Conservation (phyloP, 1,140 invertebrate genomes). For the Drosophila jambulina region DNA sequence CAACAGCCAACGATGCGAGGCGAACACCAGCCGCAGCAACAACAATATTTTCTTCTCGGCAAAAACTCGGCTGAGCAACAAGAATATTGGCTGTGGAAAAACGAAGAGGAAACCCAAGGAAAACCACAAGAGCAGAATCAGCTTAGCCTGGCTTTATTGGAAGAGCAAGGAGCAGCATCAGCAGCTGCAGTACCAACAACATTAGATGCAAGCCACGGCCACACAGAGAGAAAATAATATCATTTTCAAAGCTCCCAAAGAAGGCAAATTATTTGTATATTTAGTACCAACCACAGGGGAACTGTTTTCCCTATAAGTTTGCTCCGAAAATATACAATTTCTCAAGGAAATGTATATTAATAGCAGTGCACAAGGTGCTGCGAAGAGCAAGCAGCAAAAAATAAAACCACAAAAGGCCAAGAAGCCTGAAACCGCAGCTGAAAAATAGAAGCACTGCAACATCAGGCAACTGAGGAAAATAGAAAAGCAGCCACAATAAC, state of each 20-base stretch:
- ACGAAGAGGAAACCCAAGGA: background rate
- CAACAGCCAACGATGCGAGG: constrained; percentile 51
- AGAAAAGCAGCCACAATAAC: constrained; percentile 1
- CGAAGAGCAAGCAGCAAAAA: background rate
- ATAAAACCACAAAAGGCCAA: constrained; percentile 9
- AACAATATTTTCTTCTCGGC: background rate
- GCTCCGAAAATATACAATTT: background rate
- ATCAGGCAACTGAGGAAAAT: background rate
- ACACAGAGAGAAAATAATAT: background rate
- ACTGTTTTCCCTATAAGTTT: background rate
- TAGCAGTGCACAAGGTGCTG: constrained; percentile 6
- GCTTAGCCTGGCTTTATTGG: constrained; percentile 18
- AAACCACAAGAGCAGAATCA: constrained; percentile 1
- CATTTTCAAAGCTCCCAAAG: background rate
- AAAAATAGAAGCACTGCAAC: constrained; percentile 25
- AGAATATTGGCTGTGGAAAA: constrained; percentile 32
- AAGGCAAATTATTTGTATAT: background rate
- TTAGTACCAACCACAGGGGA: background rate
- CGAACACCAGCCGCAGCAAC: constrained; percentile 16
- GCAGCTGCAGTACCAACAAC: background rate
- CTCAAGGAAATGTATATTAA: background rate
- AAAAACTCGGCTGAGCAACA: background rate
- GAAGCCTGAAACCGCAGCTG: background rate
- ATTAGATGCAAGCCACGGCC: constrained; percentile 5
- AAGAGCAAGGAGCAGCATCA: constrained; percentile 5